Evolutionary conservation across 2,113 vertebrate genomes (phyloP).

Genomic region (Tautogolabrus adspersus): DNA sequence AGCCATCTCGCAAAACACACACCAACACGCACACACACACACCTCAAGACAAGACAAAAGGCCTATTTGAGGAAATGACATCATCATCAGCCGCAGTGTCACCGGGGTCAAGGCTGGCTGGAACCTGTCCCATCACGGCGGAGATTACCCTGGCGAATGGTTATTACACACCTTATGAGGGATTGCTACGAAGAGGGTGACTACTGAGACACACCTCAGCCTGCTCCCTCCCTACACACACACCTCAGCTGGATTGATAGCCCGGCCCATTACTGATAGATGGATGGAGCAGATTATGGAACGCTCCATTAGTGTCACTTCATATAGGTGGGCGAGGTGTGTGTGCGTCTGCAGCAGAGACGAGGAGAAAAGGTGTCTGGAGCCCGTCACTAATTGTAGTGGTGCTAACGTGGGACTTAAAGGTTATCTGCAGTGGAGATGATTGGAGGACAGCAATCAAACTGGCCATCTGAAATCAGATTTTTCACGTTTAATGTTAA

Average conservation of each 20-base stretch:
- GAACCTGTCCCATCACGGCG: conserved; percentile 53
- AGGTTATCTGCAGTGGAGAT: conserved; percentile 37
- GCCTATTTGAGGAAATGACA: conserved; percentile 77
- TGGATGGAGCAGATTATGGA: conserved; percentile 75
- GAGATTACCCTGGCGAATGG: conserved; percentile 64
- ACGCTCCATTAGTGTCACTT: conserved; percentile 80
- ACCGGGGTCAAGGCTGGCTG: conserved; percentile 72
- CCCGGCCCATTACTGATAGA: conserved; percentile 74
- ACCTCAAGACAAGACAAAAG: conserved; percentile 63
- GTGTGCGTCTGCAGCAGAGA: conserved; percentile 18
- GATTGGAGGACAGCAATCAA: background rate
- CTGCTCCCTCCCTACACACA: background rate
- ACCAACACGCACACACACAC: conserved; percentile 20
- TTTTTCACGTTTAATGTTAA: conserved; percentile 4
- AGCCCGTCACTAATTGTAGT: conserved; percentile 45
- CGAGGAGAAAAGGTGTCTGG: conserved; percentile 30
- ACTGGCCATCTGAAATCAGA: conserved; percentile 12
- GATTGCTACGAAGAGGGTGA: conserved; percentile 56
- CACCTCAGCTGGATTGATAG: conserved; percentile 64
- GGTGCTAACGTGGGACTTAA: conserved; percentile 15
- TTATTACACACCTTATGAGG: conserved; percentile 73
- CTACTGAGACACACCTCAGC: conserved; percentile 41
- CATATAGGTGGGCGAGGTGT: conserved; percentile 56
- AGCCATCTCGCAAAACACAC: conserved; percentile 52
- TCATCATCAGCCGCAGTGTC: conserved; percentile 72